Conservation (phyloP, 2,888 invertebrate species). For the Poecilus cupreus region DNA sequence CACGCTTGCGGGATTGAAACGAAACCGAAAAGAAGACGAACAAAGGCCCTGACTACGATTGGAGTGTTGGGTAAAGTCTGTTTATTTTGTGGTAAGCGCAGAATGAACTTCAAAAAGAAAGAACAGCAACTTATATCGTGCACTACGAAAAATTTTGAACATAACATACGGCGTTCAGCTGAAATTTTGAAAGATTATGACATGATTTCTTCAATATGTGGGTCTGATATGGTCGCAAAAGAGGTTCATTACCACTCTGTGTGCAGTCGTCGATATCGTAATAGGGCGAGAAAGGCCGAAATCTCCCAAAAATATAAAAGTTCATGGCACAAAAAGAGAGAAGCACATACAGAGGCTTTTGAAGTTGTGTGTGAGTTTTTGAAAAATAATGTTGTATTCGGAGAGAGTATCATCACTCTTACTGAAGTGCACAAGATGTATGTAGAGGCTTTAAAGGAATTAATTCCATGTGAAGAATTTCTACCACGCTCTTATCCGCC, state of each 20-base stretch:
- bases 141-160: too few species aligned
- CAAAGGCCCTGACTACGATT: background rate
- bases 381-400: background rate
- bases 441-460: background rate
- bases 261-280: background rate
- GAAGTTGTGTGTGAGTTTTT: background rate
- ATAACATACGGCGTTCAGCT: too few species aligned
- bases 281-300: slow-evolving; percentile 3
- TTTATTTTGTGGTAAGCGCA: background rate
- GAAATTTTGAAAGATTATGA: too few species aligned
- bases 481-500: too few species aligned
- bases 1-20: too few species aligned
- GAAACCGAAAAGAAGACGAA: background rate
- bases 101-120: too few species aligned
- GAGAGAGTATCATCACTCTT: background rate
- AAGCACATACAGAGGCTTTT: background rate
- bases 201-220: slow-evolving; percentile 7
- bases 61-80: background rate
- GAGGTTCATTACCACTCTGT: background rate
- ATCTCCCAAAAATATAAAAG: background rate
- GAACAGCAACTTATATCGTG: too few species aligned
- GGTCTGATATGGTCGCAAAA: background rate
- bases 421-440: background rate
- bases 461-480: background rate
- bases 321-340: background rate